A percentile compares a stretch with the other conserved stretches of the same genome.
These are phyloP conservation scores for Leptinotarsa tumamoca DNA, from an alignment of 2,888 invertebrate species.

Conservation along the genomic window DNA sequence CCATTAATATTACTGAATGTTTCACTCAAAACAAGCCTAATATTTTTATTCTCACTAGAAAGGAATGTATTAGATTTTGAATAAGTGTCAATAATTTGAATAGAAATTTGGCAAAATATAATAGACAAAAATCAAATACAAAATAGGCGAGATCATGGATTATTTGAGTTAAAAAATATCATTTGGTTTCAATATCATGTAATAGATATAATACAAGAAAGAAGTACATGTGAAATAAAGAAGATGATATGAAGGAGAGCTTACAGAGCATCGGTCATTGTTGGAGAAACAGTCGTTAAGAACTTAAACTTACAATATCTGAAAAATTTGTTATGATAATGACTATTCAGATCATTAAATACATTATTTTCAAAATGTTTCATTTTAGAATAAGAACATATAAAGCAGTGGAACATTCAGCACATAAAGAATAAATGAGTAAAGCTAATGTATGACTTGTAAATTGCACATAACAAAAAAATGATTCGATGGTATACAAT, in stretches of 20 bases:
- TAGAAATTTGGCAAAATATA: no score
- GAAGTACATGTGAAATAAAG: slow-evolving; percentile 10
- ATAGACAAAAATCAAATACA: neutral
- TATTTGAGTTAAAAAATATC: slow-evolving; percentile 10
- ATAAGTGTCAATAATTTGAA: slow-evolving; percentile 24
- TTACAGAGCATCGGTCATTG: slow-evolving; percentile 7
- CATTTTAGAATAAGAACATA: slow-evolving; percentile 24
- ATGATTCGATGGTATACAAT: slow-evolving; percentile 13
- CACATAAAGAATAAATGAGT: slow-evolving; percentile 36
- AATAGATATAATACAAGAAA: neutral
- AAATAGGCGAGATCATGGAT: slow-evolving; percentile 20
- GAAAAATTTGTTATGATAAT: neutral
- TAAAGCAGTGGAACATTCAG: slow-evolving; percentile 46
- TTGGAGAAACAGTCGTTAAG: neutral
- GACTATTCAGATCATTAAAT: slow-evolving; percentile 6
- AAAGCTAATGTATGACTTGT: slow-evolving; percentile 39
- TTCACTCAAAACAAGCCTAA: slow-evolving; percentile 44
- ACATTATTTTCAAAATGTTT: slow-evolving; percentile 4
- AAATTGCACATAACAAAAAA: slow-evolving; percentile 44
- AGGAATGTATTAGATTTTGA: slow-evolving; percentile 49
- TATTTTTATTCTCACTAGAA: slow-evolving; percentile 49
- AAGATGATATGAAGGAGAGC: slow-evolving; percentile 6
- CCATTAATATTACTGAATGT: slow-evolving; percentile 50
- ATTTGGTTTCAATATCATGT: slow-evolving; percentile 1
- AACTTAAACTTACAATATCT: neutral